Base-by-base conservation (phyloP, 2,888 invertebrate species). In the Caenorhabditis wallacei region DNA sequence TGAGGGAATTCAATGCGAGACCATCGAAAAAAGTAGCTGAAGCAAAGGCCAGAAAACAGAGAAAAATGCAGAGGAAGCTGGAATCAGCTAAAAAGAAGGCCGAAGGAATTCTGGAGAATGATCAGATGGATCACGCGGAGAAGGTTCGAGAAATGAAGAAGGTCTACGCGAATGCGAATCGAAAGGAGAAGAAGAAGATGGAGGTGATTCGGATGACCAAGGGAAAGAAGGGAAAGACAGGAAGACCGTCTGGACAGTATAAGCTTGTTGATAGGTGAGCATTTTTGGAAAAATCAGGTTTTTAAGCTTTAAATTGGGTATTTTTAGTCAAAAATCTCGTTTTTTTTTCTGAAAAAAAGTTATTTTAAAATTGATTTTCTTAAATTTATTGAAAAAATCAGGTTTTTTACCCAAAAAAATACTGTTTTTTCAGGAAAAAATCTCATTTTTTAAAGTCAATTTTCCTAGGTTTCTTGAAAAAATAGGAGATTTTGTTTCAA, bases 21-120 rank as follows among this genome's bases (percentile, higher is more conserved):
- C 97, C 99, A 16, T 97, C 98, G 84, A 99, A 98, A 93, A 99
- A 99, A 90, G 96, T 99, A 0, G 95, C 97, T 88, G 97, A 99
- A 93, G 99, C 99, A 0, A 98, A 97, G 93, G 97, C 97, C 0
- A 95, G 99, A 74, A 99, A 98, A 94, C 97, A 97, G 95, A 95
- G 95, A 93, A 95, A 79, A 84, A 71, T 84, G 61, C 74, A 95
- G 95, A 91, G 95, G 95, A 92, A 85, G 54, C 93, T 98, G 93
- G 96, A 97, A 87, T 96, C 95, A 91, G 97, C 97, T 0, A 96
- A 97, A 93, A 98, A 98, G 94, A 96, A 96, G 93, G 96, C 97
- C 0, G 98, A 98, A 92, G 94, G 95, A n/a, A 94, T 99, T 5
- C 82, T 92, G 13, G 91, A 90, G 63, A 92, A 92, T 30, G 95